phyloP scores from a whole-genome alignment of 2,113 vertebrate genomes.

The Grammomys dolichurus region DNA sequence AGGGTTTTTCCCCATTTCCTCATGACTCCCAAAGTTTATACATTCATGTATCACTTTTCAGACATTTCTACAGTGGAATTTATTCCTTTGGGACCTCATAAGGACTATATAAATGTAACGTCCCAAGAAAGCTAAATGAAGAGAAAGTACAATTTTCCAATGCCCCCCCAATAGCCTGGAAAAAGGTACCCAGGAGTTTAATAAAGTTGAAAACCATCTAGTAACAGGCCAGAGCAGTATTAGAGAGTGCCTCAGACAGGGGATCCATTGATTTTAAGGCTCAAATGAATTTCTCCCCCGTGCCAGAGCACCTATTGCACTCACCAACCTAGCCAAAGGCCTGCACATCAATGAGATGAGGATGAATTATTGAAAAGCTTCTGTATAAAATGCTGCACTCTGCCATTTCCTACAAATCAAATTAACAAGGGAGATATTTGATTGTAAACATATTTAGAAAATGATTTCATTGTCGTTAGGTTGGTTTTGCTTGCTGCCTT shows the following conservation, averaged over 20 bases:
- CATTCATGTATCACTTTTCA: slow-evolving; percentile 27
- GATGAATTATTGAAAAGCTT: slow-evolving; percentile 82
- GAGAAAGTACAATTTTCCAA: slow-evolving; percentile 39
- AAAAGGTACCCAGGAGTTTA: neutral
- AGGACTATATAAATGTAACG: slow-evolving; percentile 41
- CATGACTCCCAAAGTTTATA: neutral
- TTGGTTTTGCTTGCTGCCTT: slow-evolving; percentile 67
- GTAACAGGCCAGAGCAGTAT: slow-evolving; percentile 23
- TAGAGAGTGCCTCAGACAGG: slow-evolving; percentile 52
- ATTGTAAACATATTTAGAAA: slow-evolving; percentile 83
- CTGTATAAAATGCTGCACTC: slow-evolving; percentile 80
- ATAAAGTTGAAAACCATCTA: slow-evolving; percentile 55
- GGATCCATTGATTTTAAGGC: slow-evolving; percentile 63
- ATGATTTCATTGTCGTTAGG: slow-evolving; percentile 79
- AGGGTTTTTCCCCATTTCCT: slow-evolving; percentile 9
- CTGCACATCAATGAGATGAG: slow-evolving; percentile 78
- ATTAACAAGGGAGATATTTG: slow-evolving; percentile 82
- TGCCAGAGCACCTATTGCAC: slow-evolving; percentile 73
- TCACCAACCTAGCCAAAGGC: slow-evolving; percentile 72
- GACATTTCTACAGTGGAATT: neutral
- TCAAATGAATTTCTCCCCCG: slow-evolving; percentile 67
- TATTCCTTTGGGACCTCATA: slow-evolving; percentile 20
- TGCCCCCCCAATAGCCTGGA: neutral
- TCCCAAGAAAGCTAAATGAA: neutral
- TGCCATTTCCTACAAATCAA: slow-evolving; percentile 84